Evolutionary conservation across 2,113 vertebrate genomes (phyloP), one percentile per base, ranked within the genome.

Genomic region (Rafetus swinhoei): DNA sequence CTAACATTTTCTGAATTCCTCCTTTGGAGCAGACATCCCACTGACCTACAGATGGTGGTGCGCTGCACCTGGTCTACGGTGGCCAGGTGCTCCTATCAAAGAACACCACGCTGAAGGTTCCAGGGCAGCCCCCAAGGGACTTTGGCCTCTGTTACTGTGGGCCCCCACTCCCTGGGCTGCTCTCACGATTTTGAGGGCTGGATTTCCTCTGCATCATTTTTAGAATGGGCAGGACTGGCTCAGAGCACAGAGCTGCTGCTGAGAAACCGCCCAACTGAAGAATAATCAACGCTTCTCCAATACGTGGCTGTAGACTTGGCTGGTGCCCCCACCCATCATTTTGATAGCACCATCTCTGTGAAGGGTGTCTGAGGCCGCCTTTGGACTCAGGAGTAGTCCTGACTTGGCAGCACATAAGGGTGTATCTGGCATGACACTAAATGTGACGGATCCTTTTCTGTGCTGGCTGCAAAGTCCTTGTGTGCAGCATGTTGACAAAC

Each of bases 1-100:
- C 65, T 72, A 15, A 72, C 18, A 2, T 72, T 72, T 35, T 35
- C n/a, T n/a, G 16, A 72, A n/a, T 35, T 35, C 65, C 32, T 72
- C 65, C n/a, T 35, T 72, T 35, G 35, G 32, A 21, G 18, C 65
- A 35, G 15, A 35, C n/a, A 21, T 7, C 65, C n/a, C 9, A 10
- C n/a, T 21, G 32, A 35, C 16, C 4, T 16, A 9, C 65, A 1
- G 16, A 4, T 2, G 6, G 2, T 32, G 16, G 62, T 19, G 65
- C 16, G n/a, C 65, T 19, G 65, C 3, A 2, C n/a, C 9, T 35
- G 4, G 9, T 19, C 16, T 72, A 72, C 32, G n/a, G 21, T 18
- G 5, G 32, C 65, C 32, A 35, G 65, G 8, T 19, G 65, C n/a
- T 72, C 18, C 65, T 72, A 9, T 35, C n/a, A 35, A 69, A 69